Evolutionary conservation across 2,888 invertebrate species (phyloP), one percentile per base, ranked within the genome.

Genomic region (Anagyrus pseudococci): DNA sequence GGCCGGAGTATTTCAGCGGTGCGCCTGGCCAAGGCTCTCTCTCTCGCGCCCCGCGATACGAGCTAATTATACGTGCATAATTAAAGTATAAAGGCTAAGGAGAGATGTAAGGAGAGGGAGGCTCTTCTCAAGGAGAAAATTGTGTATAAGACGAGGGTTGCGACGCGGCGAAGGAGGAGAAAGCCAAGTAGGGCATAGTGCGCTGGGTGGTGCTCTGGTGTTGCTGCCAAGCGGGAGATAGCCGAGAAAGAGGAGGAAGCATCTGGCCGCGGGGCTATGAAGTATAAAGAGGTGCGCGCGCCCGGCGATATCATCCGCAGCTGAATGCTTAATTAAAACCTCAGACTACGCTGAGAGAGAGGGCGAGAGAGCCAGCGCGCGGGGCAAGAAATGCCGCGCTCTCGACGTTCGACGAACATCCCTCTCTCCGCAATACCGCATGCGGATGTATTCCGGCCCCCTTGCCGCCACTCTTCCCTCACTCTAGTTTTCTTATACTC

Each of bases 241-340:
- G 41, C 40, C 54, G 47, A 60, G n/a, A n/a, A n/a, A n/a, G n/a
- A n/a, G n/a, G 59, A 46, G 13, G 62, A 54, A 83, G 82, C 84
- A 84, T 83, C 83, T 84, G 84, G 82, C 80, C 79, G 82, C 82
- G 82, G n/a, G n/a, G n/a, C n/a, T n/a, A 84, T 83, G 83, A 84
- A 84, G 84, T 84, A 83, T 83, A 84, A 84, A 84, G 83, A 83
- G 82, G 81, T 23, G 37, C 20, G 29, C 26, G 43, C 74, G 73
- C 73, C 75, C 76, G n/a, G n/a, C n/a, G 77, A 78, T 79, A 79
- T 79, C 78, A 75, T 79, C 77, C 78, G 72, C 75, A 75, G 76
- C 73, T n/a, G 77, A 78, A 78, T 79, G 78, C 79, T 80, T 80
- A 80, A 80, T 80, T 80, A 80, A 80, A 80, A 80, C 79, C 78